Conservation (phyloP, 35 echinoderm and acorn worm genomes). For the Strongylocentrotus purpuratus region DNA sequence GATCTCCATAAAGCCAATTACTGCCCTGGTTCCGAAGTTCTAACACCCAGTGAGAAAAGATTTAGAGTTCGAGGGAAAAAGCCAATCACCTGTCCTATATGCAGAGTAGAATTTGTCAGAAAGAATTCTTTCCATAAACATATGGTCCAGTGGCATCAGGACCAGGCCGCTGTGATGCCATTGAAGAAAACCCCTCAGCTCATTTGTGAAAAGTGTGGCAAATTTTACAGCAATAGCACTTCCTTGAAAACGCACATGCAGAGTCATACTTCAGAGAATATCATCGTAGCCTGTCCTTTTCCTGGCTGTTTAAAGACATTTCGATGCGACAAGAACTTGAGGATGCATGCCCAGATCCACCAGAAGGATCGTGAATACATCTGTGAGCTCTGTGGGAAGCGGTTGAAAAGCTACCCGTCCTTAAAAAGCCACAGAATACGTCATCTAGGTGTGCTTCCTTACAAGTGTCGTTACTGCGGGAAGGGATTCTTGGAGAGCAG, state of each 20-base stretch:
- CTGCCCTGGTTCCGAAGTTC: neutral
- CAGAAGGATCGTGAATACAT: neutral
- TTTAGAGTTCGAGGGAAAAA: neutral
- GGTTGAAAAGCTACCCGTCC: neutral
- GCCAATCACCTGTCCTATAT: neutral
- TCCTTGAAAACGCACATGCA: neutral
- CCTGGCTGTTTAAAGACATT: neutral
- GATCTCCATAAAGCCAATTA: neutral
- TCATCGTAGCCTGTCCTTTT: neutral
- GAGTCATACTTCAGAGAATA: neutral
- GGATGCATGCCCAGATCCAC: neutral
- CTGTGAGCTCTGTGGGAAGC: neutral
- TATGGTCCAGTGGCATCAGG: neutral
- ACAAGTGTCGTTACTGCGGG: neutral
- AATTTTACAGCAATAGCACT: neutral
- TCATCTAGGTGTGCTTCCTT: neutral
- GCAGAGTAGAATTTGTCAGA: neutral
- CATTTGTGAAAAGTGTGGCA: neutral
- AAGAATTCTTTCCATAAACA: neutral
- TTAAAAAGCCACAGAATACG: neutral
- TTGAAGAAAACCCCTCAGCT: neutral
- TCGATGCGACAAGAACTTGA: neutral
- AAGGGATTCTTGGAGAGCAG: neutral
- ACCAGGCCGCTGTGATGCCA: neutral
- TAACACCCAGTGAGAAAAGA: too few relatives aligned